Evolutionary conservation across 2,113 vertebrate genomes (phyloP), one percentile per base, ranked within the genome.

Genomic region (Otis tarda): DNA sequence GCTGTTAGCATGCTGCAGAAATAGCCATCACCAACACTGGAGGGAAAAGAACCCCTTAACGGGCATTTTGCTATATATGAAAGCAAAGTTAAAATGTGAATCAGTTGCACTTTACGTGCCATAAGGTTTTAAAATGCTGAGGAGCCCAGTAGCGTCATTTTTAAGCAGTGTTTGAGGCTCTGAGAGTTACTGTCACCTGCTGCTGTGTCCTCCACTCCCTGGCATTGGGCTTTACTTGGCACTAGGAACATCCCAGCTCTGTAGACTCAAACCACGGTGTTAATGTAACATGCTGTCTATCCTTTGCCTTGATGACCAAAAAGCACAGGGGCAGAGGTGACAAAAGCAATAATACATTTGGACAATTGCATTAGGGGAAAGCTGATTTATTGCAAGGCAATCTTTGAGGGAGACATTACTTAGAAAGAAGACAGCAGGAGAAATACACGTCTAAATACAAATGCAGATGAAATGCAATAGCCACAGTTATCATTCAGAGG

Each of bases 341-440:
- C 52, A 53, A 39, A 43, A 83, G 52, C 70, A 57, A 57, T 10
- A 68, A 53, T 64, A 61, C 43, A 3, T 90, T 70, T 30, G 47
- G 59, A 47, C 27, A 41, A 18, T 8, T 80, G 47, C 74, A 69
- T 57, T 4, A 39, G 74, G 71, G 65, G 35, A 89, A 84, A 89
- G 47, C 25, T 74, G 75, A 95, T 92, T 92, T 87, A 60, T 56
- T 67, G 49, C 70, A 37, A 9, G 6, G 63, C 61, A 52, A 70
- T 37, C 79, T 93, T 39, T 15, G 76, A 89, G 67, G n/a, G 33
- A 71, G n/a, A 56, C 57, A 39, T 53, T 71, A 14, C 80, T 95
- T 24, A 90, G 83, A 85, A 74, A 68, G 71, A 85, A 91, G 65
- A 89, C 78, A 83, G 59, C 71, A 52, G 77, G 50, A 97, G 78